A percentile compares a stretch with the other conserved stretches of the same genome.
These are phyloP conservation scores for Nomada fucata DNA, from an alignment of 2,888 invertebrate species.

Conservation along the genomic window DNA sequence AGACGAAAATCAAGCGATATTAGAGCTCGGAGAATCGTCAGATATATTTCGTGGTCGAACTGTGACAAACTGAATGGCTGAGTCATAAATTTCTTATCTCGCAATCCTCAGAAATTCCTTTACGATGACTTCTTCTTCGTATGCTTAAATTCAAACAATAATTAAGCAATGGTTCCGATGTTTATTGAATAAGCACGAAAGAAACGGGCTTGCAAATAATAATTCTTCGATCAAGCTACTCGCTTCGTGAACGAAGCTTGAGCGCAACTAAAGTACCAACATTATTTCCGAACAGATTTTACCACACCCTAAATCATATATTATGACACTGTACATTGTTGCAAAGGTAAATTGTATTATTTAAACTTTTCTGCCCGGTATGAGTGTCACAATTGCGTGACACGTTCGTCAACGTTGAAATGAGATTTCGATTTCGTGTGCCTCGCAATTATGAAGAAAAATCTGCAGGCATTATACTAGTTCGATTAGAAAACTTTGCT, in stretches of 20 bases:
- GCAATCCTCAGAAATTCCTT: constrained; percentile 52
- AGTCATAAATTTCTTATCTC: constrained; percentile 63
- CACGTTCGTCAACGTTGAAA: not conserved
- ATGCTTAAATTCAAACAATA: constrained; percentile 9
- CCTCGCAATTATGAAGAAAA: not conserved
- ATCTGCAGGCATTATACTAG: not conserved
- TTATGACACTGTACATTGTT: constrained; percentile 1
- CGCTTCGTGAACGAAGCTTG: not conserved
- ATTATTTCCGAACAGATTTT: not conserved
- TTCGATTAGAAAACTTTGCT: not conserved
- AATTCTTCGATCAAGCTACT: not conserved
- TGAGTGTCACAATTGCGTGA: not conserved
- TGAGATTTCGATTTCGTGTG: not conserved
- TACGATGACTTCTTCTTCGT: constrained; percentile 41
- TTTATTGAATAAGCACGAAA: not conserved
- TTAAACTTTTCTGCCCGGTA: constrained; percentile 2
- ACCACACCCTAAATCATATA: constrained; percentile 25
- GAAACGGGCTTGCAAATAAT: not conserved
- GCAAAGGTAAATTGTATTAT: constrained; percentile 5
- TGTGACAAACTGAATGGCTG: constrained; percentile 47
- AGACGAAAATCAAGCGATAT: not conserved
- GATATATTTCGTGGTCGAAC: not conserved
- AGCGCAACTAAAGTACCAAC: constrained; percentile 1
- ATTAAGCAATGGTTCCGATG: constrained; percentile 1
- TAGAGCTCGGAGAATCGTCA: not conserved